Evolutionary conservation across 2,888 invertebrate genomes (phyloP).

Genomic region (Nomada fabriciana): DNA sequence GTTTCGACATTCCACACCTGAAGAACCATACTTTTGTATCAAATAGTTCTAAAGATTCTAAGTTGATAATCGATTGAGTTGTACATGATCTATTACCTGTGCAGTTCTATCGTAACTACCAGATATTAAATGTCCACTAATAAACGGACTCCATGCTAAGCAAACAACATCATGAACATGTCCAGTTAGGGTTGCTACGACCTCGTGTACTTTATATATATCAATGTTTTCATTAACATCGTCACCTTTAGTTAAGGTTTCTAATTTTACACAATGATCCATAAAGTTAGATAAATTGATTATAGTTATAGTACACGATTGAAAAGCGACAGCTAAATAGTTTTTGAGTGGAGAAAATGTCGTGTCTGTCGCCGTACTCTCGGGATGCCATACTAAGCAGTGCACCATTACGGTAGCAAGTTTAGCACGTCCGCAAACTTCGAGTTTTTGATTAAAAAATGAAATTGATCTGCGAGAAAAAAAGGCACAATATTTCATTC

Average conservation of each 20-base stretch:
- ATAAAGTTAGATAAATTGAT: constrained; percentile 82
- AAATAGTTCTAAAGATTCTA: neutral
- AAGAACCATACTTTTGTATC: constrained; percentile 51
- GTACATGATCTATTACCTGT: constrained; percentile 85
- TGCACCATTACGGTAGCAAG: constrained; percentile 87
- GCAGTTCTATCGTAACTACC: constrained; percentile 89
- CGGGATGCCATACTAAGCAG: constrained; percentile 90
- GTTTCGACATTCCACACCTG: constrained; percentile 88
- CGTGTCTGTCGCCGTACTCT: constrained; percentile 86
- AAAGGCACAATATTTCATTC: neutral
- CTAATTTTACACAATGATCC: constrained; percentile 34
- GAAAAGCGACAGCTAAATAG: constrained; percentile 88
- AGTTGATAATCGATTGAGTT: neutral
- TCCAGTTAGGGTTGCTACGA: constrained; percentile 83
- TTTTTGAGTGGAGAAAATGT: constrained; percentile 86
- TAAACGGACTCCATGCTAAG: constrained; percentile 89
- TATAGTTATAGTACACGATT: constrained; percentile 85
- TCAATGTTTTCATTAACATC: constrained; percentile 7
- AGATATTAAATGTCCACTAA: constrained; percentile 88
- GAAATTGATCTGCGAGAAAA: constrained; percentile 75
- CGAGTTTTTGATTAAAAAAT: constrained; percentile 72
- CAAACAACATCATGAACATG: constrained; percentile 87
- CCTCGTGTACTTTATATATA: constrained; percentile 66
- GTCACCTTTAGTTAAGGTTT: constrained; percentile 26
- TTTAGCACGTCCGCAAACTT: constrained; percentile 78